Base-by-base conservation (phyloP, 2,888 invertebrate genomes). In the Melanchra persicariae region DNA sequence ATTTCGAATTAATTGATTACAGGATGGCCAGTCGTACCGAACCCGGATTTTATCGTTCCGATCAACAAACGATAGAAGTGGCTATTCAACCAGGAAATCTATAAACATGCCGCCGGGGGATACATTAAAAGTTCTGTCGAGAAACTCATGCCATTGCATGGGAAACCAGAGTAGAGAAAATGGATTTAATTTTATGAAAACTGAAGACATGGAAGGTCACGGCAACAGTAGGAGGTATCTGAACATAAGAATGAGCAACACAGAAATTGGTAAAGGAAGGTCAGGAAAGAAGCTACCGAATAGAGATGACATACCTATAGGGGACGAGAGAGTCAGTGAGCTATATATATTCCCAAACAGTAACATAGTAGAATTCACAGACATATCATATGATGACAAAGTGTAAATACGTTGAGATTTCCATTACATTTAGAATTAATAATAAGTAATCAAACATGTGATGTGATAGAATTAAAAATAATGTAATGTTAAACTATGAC, bases 281-380 rank as follows among this genome's bases (percentile, higher is more conserved):
- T 85, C 85, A 62, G 80, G 86, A 34, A 82, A 89, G 79, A 88
- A 89, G 74, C 79, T 87, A 57, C 66, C 88, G 10, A 85, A 82
- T 47, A 85, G 88, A 49, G 88, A 90, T 15, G 92, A 93, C 24
- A 61, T 88, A 62, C 93, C 94, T 5, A 87, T 91, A 40, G 93
- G 92, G 0, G 94, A 95, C 62, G 95, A 95, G 77, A 89, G 94
- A 85, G 93, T 95, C 63, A 93, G 94, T 74, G 95, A 96, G 77
- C 79, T 96, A 71, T 96, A 96, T 70, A 95, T 96, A 79, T 96
- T 96, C 81, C 96, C 95, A 47, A 95, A 95, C 74, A 95, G 95
- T 82, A 93, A 93, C 75, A 92, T 95, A 55, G 95, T 96, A 49
- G 95, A 96, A 84, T 95, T 95, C 75, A 95, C 94, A 80, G 94